These are phyloP conservation scores for Zelleria hepariella DNA, from an alignment of 2,888 invertebrate genomes.

Conservation along the genomic window DNA sequence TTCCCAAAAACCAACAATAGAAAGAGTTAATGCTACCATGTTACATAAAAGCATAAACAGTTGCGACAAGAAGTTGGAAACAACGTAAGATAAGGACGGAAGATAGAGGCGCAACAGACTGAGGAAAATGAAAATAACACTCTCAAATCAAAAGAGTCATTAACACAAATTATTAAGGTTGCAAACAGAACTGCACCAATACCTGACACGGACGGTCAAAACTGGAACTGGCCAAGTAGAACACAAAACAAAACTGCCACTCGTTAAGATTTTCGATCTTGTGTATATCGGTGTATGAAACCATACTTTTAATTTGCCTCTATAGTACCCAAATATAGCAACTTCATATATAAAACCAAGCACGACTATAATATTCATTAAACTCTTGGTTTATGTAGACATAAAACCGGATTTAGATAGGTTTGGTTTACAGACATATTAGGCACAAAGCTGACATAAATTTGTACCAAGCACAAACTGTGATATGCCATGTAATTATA, in stretches of 20 bases:
- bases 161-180: background rate
- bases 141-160: slow-evolving; percentile 9
- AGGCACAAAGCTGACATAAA: too few species aligned
- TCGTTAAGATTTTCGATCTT: too few species aligned
- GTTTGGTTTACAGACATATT: too few species aligned
- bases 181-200: background rate
- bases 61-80: slow-evolving; percentile 6
- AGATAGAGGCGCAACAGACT: slow-evolving; percentile 27
- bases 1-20: background rate
- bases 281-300: too few species aligned
- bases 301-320: too few species aligned
- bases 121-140: slow-evolving; percentile 54
- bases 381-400: too few species aligned
- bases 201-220: background rate
- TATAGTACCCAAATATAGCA: too few species aligned
- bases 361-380: too few species aligned
- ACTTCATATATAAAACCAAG: too few species aligned
- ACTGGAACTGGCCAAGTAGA: background rate
- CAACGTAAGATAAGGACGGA: slow-evolving; percentile 24
- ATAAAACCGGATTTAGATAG: too few species aligned
- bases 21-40: background rate
- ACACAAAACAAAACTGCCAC: background rate
- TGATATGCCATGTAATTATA: background rate
- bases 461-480: too few species aligned
- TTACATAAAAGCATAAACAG: background rate